phyloP scores from a whole-genome alignment of 2,888 invertebrate species.

The Sericinus montela region DNA sequence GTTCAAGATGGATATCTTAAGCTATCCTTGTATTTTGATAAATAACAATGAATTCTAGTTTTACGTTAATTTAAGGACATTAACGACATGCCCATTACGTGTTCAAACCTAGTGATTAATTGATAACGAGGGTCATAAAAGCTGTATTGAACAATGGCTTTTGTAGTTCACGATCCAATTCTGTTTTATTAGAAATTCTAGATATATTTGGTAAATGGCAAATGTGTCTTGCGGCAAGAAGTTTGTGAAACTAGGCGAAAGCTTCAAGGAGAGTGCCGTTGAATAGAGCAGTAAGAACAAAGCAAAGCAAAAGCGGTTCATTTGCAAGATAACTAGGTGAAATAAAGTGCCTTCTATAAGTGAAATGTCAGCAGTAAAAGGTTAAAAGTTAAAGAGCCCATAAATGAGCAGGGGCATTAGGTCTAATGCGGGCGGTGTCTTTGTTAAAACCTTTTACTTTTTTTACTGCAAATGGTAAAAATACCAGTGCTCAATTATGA shows the following conservation, averaged over 20 bases:
- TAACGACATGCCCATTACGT: slow-evolving; percentile 1
- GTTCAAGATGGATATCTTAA: too few species aligned
- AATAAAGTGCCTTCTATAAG: slow-evolving; percentile 63
- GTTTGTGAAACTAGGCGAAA: slow-evolving; percentile 65
- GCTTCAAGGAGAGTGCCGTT: slow-evolving; percentile 50
- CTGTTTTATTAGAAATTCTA: slow-evolving; percentile 49
- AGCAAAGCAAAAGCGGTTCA: slow-evolving; percentile 70
- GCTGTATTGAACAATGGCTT: slow-evolving; percentile 47
- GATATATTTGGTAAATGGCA: slow-evolving; percentile 60
- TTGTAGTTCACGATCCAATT: slow-evolving; percentile 49
- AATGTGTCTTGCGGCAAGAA: slow-evolving; percentile 59
- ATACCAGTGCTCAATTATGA: too few species aligned
- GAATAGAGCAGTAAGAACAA: slow-evolving; percentile 60
- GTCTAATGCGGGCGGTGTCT: not conserved
- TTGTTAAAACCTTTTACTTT: not conserved
- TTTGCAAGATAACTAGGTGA: slow-evolving; percentile 61
- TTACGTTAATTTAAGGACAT: too few species aligned
- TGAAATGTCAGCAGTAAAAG: slow-evolving; percentile 72
- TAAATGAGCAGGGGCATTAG: not conserved
- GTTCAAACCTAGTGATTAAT: slow-evolving; percentile 29
- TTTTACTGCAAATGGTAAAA: not conserved
- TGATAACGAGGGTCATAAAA: slow-evolving; percentile 41
- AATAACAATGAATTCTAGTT: too few species aligned
- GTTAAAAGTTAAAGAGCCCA: slow-evolving; percentile 54
- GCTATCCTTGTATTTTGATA: too few species aligned